Evolutionary conservation across 2,797 vertebrate species (phyloP).

Genomic region (Coregonus sp.): DNA sequence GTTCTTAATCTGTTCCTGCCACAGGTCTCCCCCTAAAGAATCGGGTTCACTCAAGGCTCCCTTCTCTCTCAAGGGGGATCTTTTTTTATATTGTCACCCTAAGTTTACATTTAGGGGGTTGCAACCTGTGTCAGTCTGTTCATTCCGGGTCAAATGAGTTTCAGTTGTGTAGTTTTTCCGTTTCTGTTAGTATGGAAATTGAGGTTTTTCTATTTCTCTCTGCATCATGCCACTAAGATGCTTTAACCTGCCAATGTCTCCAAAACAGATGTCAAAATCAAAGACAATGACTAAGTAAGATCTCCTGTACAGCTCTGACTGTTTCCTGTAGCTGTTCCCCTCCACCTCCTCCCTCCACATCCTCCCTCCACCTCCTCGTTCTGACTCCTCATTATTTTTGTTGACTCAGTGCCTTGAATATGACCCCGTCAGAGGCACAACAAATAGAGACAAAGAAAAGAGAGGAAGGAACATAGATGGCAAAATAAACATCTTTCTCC

Average conservation of each 20-base stretch:
- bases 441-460: constrained; percentile 3
- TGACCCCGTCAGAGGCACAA: constrained; percentile 31
- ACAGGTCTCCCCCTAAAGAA: background rate
- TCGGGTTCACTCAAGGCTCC: background rate
- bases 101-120: background rate
- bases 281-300: constrained; percentile 22
- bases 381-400: constrained; percentile 20
- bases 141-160: background rate
- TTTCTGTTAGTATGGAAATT: background rate
- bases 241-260: constrained; percentile 18
- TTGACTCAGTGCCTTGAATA: constrained; percentile 26
- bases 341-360: constrained; percentile 4
- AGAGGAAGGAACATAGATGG: constrained; percentile 18
- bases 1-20: background rate
- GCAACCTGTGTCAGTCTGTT: background rate
- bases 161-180: background rate
- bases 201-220: background rate
- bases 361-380: background rate
- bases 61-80: constrained; percentile 5
- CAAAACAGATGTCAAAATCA: constrained; percentile 22
- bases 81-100: background rate
- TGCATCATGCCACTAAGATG: constrained; percentile 15
- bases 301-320: constrained; percentile 8
- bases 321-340: background rate
- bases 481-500: constrained; percentile 4